A percentile compares a stretch with the other conserved stretches of the same genome.
Conservation (phyloP, 2,888 invertebrate species). For the Mantis religiosa region DNA sequence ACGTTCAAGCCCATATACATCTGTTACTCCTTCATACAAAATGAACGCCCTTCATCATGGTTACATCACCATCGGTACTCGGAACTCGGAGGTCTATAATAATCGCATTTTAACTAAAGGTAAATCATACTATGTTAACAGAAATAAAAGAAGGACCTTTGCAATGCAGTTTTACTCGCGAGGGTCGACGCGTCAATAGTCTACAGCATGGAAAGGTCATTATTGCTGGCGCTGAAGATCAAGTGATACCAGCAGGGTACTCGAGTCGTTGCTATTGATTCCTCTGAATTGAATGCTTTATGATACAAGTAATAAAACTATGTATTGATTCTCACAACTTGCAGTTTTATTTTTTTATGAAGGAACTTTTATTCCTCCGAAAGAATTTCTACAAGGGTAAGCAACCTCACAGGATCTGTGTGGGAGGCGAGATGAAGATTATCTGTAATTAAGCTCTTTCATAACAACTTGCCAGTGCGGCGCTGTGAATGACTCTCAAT, state of each 20-base stretch:
- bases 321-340: background rate
- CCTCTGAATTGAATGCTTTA: background rate
- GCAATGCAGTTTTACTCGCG: background rate
- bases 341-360: background rate
- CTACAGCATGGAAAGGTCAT: background rate
- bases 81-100: too few relatives aligned
- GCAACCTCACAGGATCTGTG: background rate
- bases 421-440: background rate
- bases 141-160: too few relatives aligned
- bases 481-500: background rate
- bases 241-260: background rate
- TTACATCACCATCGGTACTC: too few relatives aligned
- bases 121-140: too few relatives aligned
- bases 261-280: background rate
- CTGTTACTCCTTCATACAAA: too few relatives aligned
- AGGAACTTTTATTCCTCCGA: too few relatives aligned
- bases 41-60: too few relatives aligned
- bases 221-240: background rate
- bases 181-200: background rate
- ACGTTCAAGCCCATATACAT: too few relatives aligned
- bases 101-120: too few relatives aligned
- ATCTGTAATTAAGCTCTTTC: background rate
- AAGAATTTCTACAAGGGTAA: background rate
- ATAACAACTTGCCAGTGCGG: background rate
- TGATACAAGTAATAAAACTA: background rate